Percentiles rank a stretch among this genome's conserved stretches.
Conservation (phyloP, 2,113 vertebrate genomes). For the Semnornis frantzii region DNA sequence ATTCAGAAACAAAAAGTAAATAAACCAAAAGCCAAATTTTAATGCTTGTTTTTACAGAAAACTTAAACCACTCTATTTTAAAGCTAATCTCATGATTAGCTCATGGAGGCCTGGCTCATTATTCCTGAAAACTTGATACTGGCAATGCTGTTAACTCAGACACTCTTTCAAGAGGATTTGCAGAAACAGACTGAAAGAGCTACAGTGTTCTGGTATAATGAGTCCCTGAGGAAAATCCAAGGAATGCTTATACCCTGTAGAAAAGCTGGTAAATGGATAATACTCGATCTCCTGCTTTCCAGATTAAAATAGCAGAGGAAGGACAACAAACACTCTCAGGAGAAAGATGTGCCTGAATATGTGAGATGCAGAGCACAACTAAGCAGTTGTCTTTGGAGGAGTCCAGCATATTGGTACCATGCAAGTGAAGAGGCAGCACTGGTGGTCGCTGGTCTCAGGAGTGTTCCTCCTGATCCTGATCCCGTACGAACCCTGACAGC, state of each 20-base stretch:
- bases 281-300: slow-evolving; percentile 21
- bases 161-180: slow-evolving; percentile 44
- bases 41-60: slow-evolving; percentile 12
- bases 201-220: slow-evolving; percentile 36
- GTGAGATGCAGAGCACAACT: background rate
- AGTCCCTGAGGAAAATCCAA: background rate
- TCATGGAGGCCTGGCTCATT: background rate
- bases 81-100: slow-evolving; percentile 42
- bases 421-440: background rate
- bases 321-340: background rate
- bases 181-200: background rate
- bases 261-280: slow-evolving; percentile 36
- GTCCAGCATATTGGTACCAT: background rate
- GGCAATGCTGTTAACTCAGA: slow-evolving; percentile 7
- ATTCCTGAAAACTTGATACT: slow-evolving; percentile 24
- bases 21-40: slow-evolving; percentile 27
- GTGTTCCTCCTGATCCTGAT: background rate
- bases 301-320: slow-evolving; percentile 24
- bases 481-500: background rate
- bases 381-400: background rate
- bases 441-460: background rate
- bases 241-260: slow-evolving; percentile 13
- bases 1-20: slow-evolving; percentile 50
- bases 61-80: slow-evolving; percentile 20
- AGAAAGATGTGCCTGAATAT: background rate